Percentiles rank a stretch among this genome's conserved stretches.
Evolutionary conservation across 2,888 invertebrate species (phyloP).

Genomic region (Synanthedon formicaeformis): DNA sequence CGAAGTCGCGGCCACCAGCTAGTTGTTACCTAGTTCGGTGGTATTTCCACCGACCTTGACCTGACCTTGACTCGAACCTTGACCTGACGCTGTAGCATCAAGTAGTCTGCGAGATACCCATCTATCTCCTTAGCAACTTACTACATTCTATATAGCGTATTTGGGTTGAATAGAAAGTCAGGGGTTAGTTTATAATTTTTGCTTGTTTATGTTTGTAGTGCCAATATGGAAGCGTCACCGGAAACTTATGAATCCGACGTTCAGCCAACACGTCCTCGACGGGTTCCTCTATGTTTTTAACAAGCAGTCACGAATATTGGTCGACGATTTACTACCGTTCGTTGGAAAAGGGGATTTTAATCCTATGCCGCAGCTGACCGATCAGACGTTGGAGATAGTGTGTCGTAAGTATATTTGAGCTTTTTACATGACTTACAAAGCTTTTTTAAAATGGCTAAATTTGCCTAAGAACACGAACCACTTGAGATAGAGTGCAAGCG

Average conservation of each 20-base stretch:
- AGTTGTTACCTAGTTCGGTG: too few species aligned
- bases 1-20: too few species aligned
- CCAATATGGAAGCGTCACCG: slow-evolving; percentile 25
- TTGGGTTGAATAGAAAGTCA: too few species aligned
- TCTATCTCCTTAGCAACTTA: too few species aligned
- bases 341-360: slow-evolving; percentile 18
- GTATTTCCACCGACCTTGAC: too few species aligned
- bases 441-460: background rate
- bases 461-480: background rate
- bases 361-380: slow-evolving; percentile 14
- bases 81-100: too few species aligned
- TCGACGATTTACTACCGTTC: slow-evolving; percentile 10
- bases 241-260: slow-evolving; percentile 25
- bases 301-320: slow-evolving; percentile 15
- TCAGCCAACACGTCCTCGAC: slow-evolving; percentile 22
- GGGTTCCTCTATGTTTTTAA: slow-evolving; percentile 26
- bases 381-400: slow-evolving; percentile 20
- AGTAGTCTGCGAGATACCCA: too few species aligned
- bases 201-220: slow-evolving; percentile 9
- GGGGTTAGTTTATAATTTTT: too few species aligned
- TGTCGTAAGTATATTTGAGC: slow-evolving; percentile 21
- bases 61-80: too few species aligned
- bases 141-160: too few species aligned
- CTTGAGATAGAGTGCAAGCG: slow-evolving; percentile 11
- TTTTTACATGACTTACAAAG: background rate